Evolutionary conservation across 2,888 invertebrate species (phyloP).

Genomic region (Torymus aiolomorphi): DNA sequence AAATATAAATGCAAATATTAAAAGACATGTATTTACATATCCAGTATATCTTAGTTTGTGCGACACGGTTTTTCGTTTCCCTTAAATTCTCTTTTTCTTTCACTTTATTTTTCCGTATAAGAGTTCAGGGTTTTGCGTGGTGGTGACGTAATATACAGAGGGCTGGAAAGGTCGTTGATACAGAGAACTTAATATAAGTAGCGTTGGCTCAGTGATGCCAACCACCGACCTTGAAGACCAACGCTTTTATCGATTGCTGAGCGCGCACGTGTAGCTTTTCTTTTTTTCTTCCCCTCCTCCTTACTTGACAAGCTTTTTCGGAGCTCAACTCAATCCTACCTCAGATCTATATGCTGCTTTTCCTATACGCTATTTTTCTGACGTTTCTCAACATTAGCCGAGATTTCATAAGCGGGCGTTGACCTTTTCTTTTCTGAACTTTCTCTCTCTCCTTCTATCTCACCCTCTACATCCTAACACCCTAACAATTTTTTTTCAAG

Average conservation of each 20-base stretch:
- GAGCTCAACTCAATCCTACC: neutral
- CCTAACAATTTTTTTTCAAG: too few species aligned
- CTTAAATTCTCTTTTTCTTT: neutral
- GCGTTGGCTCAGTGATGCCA: constrained; percentile 59
- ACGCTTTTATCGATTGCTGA: constrained; percentile 70
- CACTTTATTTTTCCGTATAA: neutral
- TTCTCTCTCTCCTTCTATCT: neutral
- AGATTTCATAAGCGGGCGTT: constrained; percentile 54
- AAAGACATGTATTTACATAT: too few species aligned
- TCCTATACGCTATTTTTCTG: neutral
- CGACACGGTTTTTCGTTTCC: neutral
- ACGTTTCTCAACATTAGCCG: constrained; percentile 26
- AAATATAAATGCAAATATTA: too few species aligned
- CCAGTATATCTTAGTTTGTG: too few species aligned
- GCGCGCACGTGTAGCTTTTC: constrained; percentile 67
- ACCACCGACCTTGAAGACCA: constrained; percentile 70
- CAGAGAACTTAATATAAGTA: constrained; percentile 56
- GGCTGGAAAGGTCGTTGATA: constrained; percentile 73
- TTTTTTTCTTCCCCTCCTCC: constrained; percentile 45
- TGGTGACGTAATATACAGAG: constrained; percentile 70
- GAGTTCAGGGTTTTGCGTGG: constrained; percentile 68
- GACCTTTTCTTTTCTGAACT: constrained; percentile 48
- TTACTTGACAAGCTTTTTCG: constrained; percentile 36
- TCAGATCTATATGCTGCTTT: neutral
- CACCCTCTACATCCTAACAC: too few species aligned